phyloP scores from a whole-genome alignment of 2,113 vertebrate species.

The Microcebus tavaratra region DNA sequence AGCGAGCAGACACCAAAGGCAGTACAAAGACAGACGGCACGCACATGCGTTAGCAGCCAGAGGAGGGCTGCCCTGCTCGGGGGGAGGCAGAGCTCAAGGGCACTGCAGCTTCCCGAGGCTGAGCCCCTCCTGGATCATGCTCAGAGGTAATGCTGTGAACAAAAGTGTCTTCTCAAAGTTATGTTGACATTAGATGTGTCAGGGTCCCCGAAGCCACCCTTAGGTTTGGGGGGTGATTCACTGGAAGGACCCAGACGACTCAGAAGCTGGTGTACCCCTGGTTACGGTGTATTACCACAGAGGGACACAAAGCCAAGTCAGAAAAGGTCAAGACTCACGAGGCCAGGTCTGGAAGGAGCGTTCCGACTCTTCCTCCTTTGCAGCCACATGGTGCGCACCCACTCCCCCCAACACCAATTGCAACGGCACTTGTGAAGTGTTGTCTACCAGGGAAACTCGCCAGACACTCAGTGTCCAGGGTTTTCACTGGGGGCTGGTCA shows the following conservation, averaged over 20 bases:
- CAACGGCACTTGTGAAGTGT: fast-evolving
- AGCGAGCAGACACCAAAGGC: background rate
- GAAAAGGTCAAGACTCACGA: background rate
- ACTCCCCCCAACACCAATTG: background rate
- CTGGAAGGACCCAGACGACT: background rate
- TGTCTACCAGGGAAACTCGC: fast-evolving
- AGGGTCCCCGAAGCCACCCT: background rate
- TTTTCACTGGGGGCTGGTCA: background rate
- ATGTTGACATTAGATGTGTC: fast-evolving
- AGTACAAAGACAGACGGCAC: fast-evolving
- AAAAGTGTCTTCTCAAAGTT: background rate
- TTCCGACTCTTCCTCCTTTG: fast-evolving
- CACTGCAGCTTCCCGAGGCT: background rate
- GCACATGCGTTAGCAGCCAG: background rate
- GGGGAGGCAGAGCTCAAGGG: background rate
- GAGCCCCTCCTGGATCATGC: background rate
- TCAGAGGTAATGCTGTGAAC: background rate
- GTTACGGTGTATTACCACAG: background rate
- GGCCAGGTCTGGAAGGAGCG: background rate
- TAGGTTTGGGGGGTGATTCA: background rate
- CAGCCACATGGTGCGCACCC: fast-evolving
- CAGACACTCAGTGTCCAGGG: background rate
- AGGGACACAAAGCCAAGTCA: background rate
- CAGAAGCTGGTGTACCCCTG: background rate
- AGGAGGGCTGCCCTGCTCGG: background rate